phyloP scores from a whole-genome alignment of 2,888 invertebrate species.

The Pristionchus entomophagus region DNA sequence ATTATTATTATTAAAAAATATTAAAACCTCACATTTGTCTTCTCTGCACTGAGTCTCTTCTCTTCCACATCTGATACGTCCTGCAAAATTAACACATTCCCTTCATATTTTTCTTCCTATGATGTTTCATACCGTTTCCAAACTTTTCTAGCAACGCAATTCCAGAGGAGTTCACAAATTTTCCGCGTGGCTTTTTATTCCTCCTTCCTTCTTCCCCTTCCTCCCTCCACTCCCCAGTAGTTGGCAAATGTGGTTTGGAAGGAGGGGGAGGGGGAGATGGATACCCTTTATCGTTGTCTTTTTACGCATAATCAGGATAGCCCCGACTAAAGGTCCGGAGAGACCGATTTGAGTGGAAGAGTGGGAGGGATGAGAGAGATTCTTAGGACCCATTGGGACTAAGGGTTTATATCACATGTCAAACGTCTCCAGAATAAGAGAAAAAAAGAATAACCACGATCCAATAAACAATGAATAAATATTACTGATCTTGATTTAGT shows the following conservation, averaged over 20 bases:
- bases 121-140: neutral
- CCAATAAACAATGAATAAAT: too few relatives aligned
- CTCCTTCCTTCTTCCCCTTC: neutral
- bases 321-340: neutral
- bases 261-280: neutral
- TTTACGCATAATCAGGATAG: slow-evolving; percentile 38
- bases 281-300: slow-evolving; percentile 4
- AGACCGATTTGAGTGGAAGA: slow-evolving; percentile 17
- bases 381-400: too few relatives aligned
- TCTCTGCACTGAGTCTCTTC: neutral
- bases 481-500: too few relatives aligned
- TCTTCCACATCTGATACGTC: neutral
- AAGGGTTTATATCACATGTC: too few relatives aligned
- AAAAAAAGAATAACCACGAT: too few relatives aligned
- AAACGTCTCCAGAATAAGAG: too few relatives aligned
- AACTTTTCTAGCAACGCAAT: neutral
- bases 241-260: slow-evolving; percentile 25
- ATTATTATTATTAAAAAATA: too few relatives aligned
- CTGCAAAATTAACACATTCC: neutral
- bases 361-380: neutral
- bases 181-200: neutral
- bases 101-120: neutral
- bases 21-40: slow-evolving; percentile 9
- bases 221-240: neutral
- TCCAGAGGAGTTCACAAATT: slow-evolving; percentile 33